Evolutionary conservation across 2,113 vertebrate genomes (phyloP).

Genomic region (Casuarius casuarius): DNA sequence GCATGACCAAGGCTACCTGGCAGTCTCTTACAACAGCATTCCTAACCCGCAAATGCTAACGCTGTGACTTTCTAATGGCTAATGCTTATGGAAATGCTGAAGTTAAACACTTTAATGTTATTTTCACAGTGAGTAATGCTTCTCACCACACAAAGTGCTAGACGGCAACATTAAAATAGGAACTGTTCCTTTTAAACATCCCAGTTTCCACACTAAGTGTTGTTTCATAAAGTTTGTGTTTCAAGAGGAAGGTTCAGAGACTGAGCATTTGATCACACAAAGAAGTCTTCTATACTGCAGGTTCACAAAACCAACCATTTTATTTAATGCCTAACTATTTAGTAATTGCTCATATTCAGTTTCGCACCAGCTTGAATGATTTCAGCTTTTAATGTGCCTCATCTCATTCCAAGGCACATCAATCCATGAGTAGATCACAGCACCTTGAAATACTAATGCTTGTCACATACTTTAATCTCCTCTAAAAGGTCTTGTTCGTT

Average conservation of each 20-base stretch:
- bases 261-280: conserved; percentile 6
- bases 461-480: conserved; percentile 76
- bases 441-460: conserved; percentile 77
- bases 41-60: not conserved
- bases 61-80: not conserved
- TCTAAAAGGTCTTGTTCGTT: conserved; percentile 73
- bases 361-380: conserved; percentile 70
- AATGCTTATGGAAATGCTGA: not conserved
- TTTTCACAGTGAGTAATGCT: not conserved
- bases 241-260: not conserved
- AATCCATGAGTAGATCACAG: conserved; percentile 73
- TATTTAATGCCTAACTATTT: conserved; percentile 74
- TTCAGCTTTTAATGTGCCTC: conserved; percentile 79
- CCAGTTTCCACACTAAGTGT: not conserved
- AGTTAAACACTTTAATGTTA: not conserved
- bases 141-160: conserved; percentile 33
- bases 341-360: conserved; percentile 78
- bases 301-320: conserved; percentile 63
- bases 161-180: conserved; percentile 13
- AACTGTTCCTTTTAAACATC: conserved; percentile 26
- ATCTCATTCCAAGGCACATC: conserved; percentile 79
- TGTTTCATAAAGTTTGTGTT: conserved; percentile 28
- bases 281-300: conserved; percentile 43
- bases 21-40: not conserved
- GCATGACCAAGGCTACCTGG: not conserved